These are phyloP conservation scores for Todiramphus saurophagus DNA, from an alignment of 2,113 vertebrate genomes.

Conservation along the genomic window DNA sequence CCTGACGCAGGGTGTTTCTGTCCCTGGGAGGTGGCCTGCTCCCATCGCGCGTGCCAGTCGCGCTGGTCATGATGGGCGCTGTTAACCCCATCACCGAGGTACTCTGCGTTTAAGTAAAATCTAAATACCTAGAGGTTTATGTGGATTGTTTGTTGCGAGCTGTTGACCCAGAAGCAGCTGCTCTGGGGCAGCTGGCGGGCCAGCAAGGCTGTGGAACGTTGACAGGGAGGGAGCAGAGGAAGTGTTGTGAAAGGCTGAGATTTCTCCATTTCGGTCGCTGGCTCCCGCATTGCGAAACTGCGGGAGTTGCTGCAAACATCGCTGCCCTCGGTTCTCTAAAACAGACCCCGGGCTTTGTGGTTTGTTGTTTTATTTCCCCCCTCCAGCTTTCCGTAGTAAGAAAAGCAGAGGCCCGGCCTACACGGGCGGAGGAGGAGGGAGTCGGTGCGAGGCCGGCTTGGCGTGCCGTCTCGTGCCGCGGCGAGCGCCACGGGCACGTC, in stretches of 20 bases:
- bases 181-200: not conserved
- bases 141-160: not conserved
- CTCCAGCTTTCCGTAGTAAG: not conserved
- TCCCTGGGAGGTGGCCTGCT: not conserved
- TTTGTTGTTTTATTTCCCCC: not conserved
- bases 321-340: not conserved
- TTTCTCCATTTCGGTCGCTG: not conserved
- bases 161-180: not conserved
- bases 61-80: accelerated
- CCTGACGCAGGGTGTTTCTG: not conserved
- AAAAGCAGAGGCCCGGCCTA: not conserved
- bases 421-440: not conserved
- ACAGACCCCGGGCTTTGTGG: not conserved
- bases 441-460: not conserved
- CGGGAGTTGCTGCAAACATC: not conserved
- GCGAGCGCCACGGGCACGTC: too few species aligned
- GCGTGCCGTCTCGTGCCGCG: accelerated
- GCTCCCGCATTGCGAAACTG: not conserved
- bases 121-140: too few species aligned
- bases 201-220: accelerated
- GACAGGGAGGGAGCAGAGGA: not conserved
- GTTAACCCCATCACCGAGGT: not conserved
- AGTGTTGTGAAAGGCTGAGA: not conserved
- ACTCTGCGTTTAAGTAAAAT: not conserved
- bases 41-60: accelerated